A percentile compares a stretch with the other conserved stretches of the same genome.
These are phyloP conservation scores for Diglossa cyanea DNA, from an alignment of 2,797 vertebrate genomes.

Conservation along the genomic window DNA sequence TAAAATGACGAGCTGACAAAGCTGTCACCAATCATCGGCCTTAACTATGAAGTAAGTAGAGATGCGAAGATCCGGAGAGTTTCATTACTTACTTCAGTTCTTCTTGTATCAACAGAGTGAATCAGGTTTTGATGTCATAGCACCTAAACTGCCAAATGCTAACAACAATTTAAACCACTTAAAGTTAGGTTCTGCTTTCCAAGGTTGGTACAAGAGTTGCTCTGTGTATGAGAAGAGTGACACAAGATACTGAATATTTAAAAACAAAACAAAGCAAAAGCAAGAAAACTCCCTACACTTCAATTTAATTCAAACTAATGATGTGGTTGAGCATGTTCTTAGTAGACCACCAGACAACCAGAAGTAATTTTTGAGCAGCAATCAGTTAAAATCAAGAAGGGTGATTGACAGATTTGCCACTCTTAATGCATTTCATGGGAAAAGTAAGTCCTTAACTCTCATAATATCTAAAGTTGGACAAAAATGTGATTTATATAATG, in stretches of 20 bases:
- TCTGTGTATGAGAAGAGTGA: neutral
- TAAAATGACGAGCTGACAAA: constrained; percentile 9
- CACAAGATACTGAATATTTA: neutral
- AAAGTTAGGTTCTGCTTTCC: neutral
- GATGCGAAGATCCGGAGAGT: neutral
- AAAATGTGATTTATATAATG: neutral
- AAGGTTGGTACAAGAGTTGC: neutral
- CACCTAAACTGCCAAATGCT: neutral
- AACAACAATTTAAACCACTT: neutral
- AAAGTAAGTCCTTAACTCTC: neutral
- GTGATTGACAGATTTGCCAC: neutral
- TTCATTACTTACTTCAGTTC: constrained; percentile 17
- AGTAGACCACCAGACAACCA: neutral
- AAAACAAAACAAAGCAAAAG: neutral
- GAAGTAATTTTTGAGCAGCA: neutral
- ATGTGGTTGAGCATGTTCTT: neutral
- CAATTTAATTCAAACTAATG: neutral
- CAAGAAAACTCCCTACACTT: fast-evolving
- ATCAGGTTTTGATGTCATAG: neutral
- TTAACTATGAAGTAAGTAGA: constrained; percentile 53
- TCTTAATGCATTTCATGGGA: neutral
- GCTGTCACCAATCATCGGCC: constrained; percentile 14
- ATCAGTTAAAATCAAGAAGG: neutral
- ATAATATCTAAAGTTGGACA: neutral
- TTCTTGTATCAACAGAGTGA: neutral